These are phyloP conservation scores for Rhombomys opimus DNA, from an alignment of 2,113 vertebrate genomes.

Conservation along the genomic window DNA sequence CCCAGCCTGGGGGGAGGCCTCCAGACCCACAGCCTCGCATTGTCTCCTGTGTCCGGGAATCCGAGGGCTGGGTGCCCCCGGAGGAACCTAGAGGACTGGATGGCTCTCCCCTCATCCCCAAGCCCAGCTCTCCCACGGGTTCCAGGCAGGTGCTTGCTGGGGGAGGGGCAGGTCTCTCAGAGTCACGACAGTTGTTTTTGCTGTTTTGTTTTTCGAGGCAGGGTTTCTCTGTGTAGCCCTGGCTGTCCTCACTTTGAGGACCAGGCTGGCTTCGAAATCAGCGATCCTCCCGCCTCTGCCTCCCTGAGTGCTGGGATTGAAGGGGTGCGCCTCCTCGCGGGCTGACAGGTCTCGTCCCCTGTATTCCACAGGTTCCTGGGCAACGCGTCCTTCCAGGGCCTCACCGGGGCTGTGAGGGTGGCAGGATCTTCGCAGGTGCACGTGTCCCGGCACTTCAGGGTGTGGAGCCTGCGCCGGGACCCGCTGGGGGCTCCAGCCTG, in stretches of 20 bases:
- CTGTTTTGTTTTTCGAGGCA: too few species aligned
- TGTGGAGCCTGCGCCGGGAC: constrained; percentile 92
- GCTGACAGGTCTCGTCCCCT: not conserved
- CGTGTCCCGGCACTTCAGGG: constrained; percentile 86
- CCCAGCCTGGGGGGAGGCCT: too few species aligned
- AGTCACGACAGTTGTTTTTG: not conserved
- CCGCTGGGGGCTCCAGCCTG: constrained; percentile 90
- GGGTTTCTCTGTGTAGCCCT: too few species aligned
- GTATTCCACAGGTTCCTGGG: constrained; percentile 89
- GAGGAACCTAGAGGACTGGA: not conserved
- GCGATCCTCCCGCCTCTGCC: too few species aligned
- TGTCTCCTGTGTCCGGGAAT: not conserved
- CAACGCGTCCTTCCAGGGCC: constrained; percentile 91
- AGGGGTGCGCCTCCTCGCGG: too few species aligned
- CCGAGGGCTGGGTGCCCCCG: too few species aligned
- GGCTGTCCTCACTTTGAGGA: too few species aligned
- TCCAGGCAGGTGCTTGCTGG: not conserved
- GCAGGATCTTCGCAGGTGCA: constrained; percentile 84
- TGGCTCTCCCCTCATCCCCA: too few species aligned
- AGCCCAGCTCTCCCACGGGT: too few species aligned
- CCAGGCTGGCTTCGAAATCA: too few species aligned
- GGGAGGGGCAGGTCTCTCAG: not conserved
- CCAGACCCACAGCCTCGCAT: not conserved
- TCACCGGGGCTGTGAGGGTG: constrained; percentile 87
- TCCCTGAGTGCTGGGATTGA: too few species aligned